Base-by-base conservation (phyloP, 2,797 vertebrate species). In the Anisognathus igniventris region DNA sequence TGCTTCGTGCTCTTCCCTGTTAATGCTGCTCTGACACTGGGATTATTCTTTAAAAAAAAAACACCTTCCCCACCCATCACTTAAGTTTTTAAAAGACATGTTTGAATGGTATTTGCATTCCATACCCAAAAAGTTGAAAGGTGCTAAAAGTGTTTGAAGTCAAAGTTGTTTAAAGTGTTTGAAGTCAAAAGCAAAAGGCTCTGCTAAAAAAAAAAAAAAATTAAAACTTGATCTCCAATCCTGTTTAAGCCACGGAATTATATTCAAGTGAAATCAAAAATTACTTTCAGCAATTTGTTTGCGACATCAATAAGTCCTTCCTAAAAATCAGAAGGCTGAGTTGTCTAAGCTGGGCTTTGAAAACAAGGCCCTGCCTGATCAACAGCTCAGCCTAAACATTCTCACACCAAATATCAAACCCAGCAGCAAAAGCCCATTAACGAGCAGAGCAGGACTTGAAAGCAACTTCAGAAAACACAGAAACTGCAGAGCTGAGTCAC, bases 141-240 rank as follows among this genome's bases (percentile, higher is more conserved):
- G 62, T 91, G 80, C 67, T 90, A 48, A 67, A 80, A 92, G 83
- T 56, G 95, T 95, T 91, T 96, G 88, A 83, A 92, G 94, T 71
- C 33, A 2, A 50, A 84, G 94, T 62, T 91, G 78, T 72, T 90
- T n/a, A 81, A 80, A 86, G 76, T 74, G 94, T 95, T 91, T 96
- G 90, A 83, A 91, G 95, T 84, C 25, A 57, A 90, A 97, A 67
- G 31, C 64, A 91, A 92, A 70, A 91, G 75, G 44, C 30, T 75
- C 19, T 14, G 23, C 86, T 91, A 86, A 35, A 24, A 86, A 33
- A 24, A 50, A 89, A 86, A 24, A 47, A 88, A 50, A 39, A 44
- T 14, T 9, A 24, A 86, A 86, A 87, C n/a, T 58, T 47, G 68
- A 67, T 86, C 42, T 78, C 33, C 37, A 71, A 50, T 35, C 25